Evolutionary conservation across 2,888 invertebrate species (phyloP).

Genomic region (Conus canariensis): DNA sequence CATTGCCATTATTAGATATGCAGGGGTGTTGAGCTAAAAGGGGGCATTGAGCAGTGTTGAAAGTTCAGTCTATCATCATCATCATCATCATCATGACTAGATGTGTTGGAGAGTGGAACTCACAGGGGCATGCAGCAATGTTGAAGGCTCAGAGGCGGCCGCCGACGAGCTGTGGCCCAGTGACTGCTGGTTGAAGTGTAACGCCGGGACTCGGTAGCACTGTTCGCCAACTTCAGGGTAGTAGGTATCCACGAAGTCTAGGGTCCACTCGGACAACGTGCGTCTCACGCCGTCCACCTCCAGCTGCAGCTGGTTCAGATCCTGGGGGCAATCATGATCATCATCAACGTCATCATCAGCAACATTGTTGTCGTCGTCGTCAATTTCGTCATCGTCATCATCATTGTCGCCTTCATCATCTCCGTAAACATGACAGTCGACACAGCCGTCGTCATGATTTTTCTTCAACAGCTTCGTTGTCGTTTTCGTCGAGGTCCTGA

Average conservation of each 20-base stretch:
- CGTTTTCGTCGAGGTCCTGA: slow-evolving; percentile 5
- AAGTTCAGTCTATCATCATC: too few relatives aligned
- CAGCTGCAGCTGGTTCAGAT: slow-evolving; percentile 16
- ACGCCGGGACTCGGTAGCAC: slow-evolving; percentile 30
- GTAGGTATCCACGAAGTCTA: slow-evolving; percentile 25
- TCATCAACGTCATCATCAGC: not conserved
- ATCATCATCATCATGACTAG: not conserved
- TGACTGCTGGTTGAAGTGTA: slow-evolving; percentile 38
- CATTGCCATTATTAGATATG: too few relatives aligned
- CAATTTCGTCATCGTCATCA: not conserved
- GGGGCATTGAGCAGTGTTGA: too few relatives aligned
- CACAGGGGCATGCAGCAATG: not conserved
- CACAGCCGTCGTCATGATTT: not conserved
- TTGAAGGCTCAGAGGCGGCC: not conserved
- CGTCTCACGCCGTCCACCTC: slow-evolving; percentile 19
- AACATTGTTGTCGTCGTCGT: not conserved
- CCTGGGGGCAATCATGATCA: not conserved
- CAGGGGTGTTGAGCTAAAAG: too few relatives aligned
- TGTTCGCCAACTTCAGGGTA: slow-evolving; percentile 19
- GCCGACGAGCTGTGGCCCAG: not conserved
- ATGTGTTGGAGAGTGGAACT: too few relatives aligned
- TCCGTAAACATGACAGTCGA: slow-evolving; percentile 2
- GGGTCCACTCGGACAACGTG: slow-evolving; percentile 15
- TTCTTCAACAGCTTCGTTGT: not conserved
- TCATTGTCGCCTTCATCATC: not conserved